Evolutionary conservation across 2,113 vertebrate genomes (phyloP), one percentile per base, ranked within the genome.

Genomic region (Hippocampus comes): DNA sequence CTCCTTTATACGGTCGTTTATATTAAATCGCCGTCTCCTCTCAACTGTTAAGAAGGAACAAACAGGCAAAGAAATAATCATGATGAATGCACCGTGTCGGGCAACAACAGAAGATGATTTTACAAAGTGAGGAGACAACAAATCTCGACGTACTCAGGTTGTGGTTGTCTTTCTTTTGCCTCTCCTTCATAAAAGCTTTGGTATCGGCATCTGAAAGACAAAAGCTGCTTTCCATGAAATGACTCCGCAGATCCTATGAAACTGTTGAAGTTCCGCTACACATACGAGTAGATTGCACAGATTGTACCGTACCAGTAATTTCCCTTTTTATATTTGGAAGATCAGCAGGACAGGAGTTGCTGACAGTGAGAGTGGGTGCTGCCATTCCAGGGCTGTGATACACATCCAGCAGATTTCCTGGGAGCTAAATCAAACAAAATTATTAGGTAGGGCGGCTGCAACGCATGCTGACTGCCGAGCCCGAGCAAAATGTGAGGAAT

Each of bases 151-250:
- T 88, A 97, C 95, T 97, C 59, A 96, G 91, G 84, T 97, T 97
- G 76, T 97, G 96, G 87, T 95, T 97, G 90, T 97, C 96, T 79
- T 97, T 97, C 84, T 97, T 97, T 86, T 97, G 95, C 8, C 96
- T 88, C 72, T 97, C 96, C 85, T 96, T 97, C 78, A 95, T 82
- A 20, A 92, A 1, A 21, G 76, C 85, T 87, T 91, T 93, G 61
- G 69, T 21, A 69, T 93, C 92, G 67, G 65, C 12, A 9, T 93
- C 92, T 93, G 68, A 73, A 79, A 89, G 9, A 77, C 17, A 76
- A 68, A 82, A 9, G 21, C 10, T 59, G 10, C 12, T 49, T 60
- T 63, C 49, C 15, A 68, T 0, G n/a, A 11, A 9, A 46, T 60
- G 3, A 15, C n/a, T 15, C n/a, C 3, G 21, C 5, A 56, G 53